These are phyloP conservation scores for Linurgus olivaceus DNA, from an alignment of 2,797 vertebrate species.

Conservation along the genomic window DNA sequence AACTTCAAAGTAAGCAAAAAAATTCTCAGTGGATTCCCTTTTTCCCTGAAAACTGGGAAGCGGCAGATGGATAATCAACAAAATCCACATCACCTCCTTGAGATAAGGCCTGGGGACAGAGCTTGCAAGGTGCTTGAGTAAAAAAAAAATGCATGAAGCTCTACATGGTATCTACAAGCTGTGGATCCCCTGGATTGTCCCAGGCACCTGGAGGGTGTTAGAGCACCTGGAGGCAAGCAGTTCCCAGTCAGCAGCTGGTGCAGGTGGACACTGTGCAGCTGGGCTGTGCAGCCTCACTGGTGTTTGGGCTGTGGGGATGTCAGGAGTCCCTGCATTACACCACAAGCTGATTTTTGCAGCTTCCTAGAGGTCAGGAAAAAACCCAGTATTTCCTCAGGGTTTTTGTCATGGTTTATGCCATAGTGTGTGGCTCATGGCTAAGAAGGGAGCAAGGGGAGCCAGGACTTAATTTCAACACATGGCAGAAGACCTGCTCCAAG, in stretches of 20 bases:
- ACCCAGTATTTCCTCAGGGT: neutral
- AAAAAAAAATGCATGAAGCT: neutral
- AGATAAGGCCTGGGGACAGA: neutral
- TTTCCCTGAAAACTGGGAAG: neutral
- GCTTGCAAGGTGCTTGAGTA: neutral
- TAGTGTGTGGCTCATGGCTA: neutral
- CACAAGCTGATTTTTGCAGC: neutral
- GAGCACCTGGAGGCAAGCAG: neutral
- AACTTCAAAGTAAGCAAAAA: neutral
- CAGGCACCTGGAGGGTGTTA: fast-evolving
- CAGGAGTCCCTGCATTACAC: neutral
- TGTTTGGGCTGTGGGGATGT: neutral
- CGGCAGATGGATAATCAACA: neutral
- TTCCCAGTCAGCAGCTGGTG: neutral
- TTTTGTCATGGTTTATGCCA: neutral
- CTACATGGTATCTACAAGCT: neutral
- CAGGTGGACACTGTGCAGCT: neutral
- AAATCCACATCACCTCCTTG: neutral
- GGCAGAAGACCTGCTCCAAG: neutral
- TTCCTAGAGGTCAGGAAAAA: neutral
- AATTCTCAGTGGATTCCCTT: neutral
- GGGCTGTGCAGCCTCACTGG: neutral
- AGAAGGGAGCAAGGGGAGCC: neutral
- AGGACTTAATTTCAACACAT: fast-evolving
- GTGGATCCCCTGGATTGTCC: neutral